Evolutionary conservation across 1,140 invertebrate genomes (phyloP).

Genomic region (Drosophila varians): DNA sequence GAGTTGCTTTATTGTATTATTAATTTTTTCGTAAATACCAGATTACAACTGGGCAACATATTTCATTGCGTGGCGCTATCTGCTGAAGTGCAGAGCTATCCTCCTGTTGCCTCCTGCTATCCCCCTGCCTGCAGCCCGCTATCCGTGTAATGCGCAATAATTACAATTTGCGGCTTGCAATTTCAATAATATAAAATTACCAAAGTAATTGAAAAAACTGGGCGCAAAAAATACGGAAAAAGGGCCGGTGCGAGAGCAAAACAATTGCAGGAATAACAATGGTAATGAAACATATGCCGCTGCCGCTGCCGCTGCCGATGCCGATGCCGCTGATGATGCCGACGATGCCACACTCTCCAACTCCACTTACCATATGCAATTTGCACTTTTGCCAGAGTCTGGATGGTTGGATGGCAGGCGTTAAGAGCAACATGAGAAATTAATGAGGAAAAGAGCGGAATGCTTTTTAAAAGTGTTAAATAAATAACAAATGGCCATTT

Average conservation of each 20-base stretch:
- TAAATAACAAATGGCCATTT: conserved; percentile 76
- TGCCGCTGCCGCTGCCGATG: neutral
- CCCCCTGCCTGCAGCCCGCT: conserved; percentile 17
- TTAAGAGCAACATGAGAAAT: conserved; percentile 81
- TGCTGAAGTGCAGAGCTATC: too few species aligned
- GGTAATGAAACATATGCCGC: conserved; percentile 62
- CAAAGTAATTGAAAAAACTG: conserved; percentile 73
- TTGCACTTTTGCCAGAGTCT: conserved; percentile 37
- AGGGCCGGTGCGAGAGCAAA: conserved; percentile 18
- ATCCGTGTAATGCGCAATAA: conserved; percentile 60
- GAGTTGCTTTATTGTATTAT: conserved; percentile 64
- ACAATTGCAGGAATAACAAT: conserved; percentile 50
- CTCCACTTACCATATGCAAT: conserved; percentile 33
- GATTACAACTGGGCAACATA: conserved; percentile 76
- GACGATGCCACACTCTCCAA: conserved; percentile 19
- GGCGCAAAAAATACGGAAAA: conserved; percentile 8
- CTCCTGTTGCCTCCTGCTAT: too few species aligned
- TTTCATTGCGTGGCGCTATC: conserved; percentile 35
- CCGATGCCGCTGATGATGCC: too few species aligned
- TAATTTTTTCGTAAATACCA: conserved; percentile 74
- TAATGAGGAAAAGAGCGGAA: conserved; percentile 78
- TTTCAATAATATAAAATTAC: conserved; percentile 83
- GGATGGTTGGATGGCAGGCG: conserved; percentile 23
- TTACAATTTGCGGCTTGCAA: conserved; percentile 79
- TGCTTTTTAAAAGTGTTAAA: conserved; percentile 82